These are phyloP conservation scores for Phasia obesa DNA, from an alignment of 2,888 invertebrate species.

Conservation along the genomic window DNA sequence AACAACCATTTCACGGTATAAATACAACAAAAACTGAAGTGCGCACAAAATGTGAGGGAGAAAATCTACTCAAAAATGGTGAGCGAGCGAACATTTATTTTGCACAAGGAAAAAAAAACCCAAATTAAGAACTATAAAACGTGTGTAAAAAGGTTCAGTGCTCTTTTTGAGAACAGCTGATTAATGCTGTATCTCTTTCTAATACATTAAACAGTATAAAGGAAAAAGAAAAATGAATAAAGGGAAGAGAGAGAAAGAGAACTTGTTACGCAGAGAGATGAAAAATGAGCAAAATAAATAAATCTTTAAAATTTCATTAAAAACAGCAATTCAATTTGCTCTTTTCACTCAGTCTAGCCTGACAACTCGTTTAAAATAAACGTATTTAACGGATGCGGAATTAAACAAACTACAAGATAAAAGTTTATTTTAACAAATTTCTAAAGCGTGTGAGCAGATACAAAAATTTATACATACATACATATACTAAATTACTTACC, in stretches of 20 bases:
- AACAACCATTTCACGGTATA: slow-evolving; percentile 23
- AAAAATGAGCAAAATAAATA: slow-evolving; percentile 11
- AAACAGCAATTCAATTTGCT: slow-evolving; percentile 37
- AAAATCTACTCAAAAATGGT: not conserved
- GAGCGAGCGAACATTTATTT: slow-evolving; percentile 11
- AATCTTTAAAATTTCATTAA: slow-evolving; percentile 11
- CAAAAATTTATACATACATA: slow-evolving; percentile 40
- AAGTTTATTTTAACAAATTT: slow-evolving; percentile 36
- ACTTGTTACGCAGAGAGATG: not conserved
- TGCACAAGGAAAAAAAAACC: not conserved
- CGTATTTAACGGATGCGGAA: slow-evolving; percentile 53
- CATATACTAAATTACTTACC: slow-evolving; percentile 60
- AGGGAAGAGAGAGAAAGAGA: not conserved
- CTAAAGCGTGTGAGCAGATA: slow-evolving; percentile 61
- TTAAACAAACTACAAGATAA: slow-evolving; percentile 33
- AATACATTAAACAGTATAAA: not conserved
- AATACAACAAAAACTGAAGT: not conserved
- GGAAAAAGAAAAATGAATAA: not conserved
- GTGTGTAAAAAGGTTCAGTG: slow-evolving; percentile 54
- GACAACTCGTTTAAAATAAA: slow-evolving; percentile 69
- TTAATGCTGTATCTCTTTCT: slow-evolving; percentile 38
- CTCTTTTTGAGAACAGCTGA: slow-evolving; percentile 58
- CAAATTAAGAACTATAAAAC: slow-evolving; percentile 14
- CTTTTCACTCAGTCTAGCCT: slow-evolving; percentile 71
- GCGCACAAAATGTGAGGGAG: slow-evolving; percentile 20